These are phyloP conservation scores for Dolichoris vasculosae DNA, from an alignment of 1,140 invertebrate genomes.

Conservation along the genomic window DNA sequence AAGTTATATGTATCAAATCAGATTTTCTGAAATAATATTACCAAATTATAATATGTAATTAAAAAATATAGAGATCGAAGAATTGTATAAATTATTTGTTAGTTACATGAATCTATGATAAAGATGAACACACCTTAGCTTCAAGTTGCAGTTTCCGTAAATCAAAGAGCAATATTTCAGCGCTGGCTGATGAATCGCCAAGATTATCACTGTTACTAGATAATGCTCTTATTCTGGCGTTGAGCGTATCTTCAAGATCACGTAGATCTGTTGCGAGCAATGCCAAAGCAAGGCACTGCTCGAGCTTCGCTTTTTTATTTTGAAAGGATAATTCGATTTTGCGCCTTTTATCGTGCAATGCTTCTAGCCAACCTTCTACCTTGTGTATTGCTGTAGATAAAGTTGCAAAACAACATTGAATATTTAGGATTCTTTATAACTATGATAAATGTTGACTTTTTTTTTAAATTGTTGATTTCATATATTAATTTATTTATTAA, in stretches of 20 bases:
- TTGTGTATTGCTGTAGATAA: conserved; percentile 77
- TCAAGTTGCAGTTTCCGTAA: conserved; percentile 83
- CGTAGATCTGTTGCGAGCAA: conserved; percentile 83
- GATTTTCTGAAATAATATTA: no score
- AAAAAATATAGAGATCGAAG: no score
- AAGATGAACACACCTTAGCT: conserved; percentile 76
- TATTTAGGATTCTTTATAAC: not conserved
- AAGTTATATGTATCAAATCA: no score
- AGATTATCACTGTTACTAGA: conserved; percentile 73
- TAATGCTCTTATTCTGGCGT: conserved; percentile 73
- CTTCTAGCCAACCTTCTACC: conserved; percentile 85
- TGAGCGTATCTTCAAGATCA: conserved; percentile 79
- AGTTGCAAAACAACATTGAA: not conserved
- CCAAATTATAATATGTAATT: no score
- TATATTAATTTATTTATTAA: conserved; percentile 4
- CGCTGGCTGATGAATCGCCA: conserved; percentile 82
- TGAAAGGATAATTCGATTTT: conserved; percentile 84
- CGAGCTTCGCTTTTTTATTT: conserved; percentile 81
- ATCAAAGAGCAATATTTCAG: conserved; percentile 81
- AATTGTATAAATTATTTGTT: no score
- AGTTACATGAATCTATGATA: not conserved
- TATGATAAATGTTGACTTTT: not conserved
- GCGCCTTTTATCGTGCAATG: conserved; percentile 84
- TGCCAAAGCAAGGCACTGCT: conserved; percentile 86
- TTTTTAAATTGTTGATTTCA: no score